These are phyloP conservation scores for Pardalotus punctatus DNA, from an alignment of 2,113 vertebrate species.

Conservation along the genomic window DNA sequence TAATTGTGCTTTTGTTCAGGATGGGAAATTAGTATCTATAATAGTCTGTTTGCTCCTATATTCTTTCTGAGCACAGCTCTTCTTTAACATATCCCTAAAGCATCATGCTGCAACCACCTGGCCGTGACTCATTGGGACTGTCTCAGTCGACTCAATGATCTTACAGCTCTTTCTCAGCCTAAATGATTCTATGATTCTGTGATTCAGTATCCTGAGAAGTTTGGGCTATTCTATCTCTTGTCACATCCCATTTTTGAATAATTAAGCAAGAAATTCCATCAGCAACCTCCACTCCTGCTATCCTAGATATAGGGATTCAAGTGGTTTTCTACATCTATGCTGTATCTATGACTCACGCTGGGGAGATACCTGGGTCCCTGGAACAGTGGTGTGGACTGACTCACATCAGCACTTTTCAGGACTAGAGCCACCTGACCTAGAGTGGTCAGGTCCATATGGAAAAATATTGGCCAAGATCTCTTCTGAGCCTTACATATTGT, in stretches of 20 bases:
- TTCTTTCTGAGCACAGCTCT: not conserved
- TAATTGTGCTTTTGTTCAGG: not conserved
- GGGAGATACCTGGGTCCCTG: not conserved
- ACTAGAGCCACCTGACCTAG: not conserved
- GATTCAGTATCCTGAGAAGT: not conserved
- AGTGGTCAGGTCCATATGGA: not conserved
- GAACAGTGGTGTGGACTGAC: not conserved
- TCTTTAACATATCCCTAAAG: not conserved
- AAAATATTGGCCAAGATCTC: not conserved
- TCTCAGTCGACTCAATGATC: not conserved
- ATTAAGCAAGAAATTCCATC: not conserved
- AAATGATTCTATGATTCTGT: not conserved
- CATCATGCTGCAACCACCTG: not conserved
- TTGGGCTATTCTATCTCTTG: not conserved
- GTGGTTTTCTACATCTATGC: not conserved
- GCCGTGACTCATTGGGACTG: not conserved
- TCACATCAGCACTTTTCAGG: not conserved
- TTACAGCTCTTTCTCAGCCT: not conserved
- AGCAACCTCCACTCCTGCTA: not conserved
- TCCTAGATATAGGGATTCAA: not conserved
- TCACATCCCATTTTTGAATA: not conserved
- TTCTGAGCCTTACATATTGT: not conserved
- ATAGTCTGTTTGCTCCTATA: not conserved
- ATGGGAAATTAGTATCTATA: not conserved
- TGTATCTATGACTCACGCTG: not conserved